These are phyloP conservation scores for Pipistrellus pipistrellus DNA, from an alignment of 2,797 vertebrate species.

Conservation along the genomic window DNA sequence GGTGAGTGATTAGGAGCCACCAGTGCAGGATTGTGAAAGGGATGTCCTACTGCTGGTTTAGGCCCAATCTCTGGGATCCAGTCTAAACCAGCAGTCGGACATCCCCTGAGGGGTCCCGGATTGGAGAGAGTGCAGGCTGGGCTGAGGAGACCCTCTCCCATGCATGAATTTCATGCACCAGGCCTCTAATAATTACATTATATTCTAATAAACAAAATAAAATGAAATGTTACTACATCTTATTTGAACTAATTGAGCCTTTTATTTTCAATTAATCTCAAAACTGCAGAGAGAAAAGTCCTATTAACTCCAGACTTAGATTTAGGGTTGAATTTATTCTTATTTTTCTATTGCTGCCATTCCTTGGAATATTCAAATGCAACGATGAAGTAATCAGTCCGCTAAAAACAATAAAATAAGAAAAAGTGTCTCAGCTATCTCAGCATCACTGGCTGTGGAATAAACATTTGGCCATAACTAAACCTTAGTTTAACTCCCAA, in stretches of 20 bases:
- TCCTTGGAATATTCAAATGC: background rate
- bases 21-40: too few relatives aligned
- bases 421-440: background rate
- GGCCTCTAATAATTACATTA: background rate
- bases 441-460: background rate
- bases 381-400: background rate
- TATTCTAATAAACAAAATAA: constrained; percentile 25
- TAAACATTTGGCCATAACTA: background rate
- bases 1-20: too few relatives aligned
- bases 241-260: background rate
- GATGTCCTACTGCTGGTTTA: too few relatives aligned
- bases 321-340: background rate
- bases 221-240: background rate
- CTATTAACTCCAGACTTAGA: constrained; percentile 48
- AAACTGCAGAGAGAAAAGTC: constrained; percentile 9
- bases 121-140: too few relatives aligned
- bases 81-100: too few relatives aligned
- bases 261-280: background rate
- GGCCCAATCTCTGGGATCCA: too few relatives aligned
- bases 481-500: constrained; percentile 20
- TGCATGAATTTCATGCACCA: too few relatives aligned
- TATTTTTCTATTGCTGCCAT: background rate
- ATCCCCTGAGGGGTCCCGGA: too few relatives aligned
- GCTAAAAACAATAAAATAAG: background rate
- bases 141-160: too few relatives aligned